Percentiles rank a stretch among this genome's conserved stretches.
Conservation (phyloP, 2,888 invertebrate genomes). For the Taenaris catops region DNA sequence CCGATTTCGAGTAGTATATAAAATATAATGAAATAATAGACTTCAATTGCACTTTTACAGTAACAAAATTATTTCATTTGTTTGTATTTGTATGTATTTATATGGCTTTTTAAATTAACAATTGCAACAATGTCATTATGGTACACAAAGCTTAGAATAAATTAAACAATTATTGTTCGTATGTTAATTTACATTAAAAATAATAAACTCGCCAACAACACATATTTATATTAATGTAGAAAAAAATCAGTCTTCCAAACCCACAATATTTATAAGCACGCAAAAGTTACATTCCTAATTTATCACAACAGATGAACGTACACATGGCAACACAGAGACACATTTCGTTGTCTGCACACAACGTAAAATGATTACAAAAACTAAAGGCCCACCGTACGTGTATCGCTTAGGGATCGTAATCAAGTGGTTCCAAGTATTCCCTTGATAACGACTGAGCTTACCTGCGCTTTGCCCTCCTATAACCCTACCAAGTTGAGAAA, state of each 20-base stretch:
- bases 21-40: no score
- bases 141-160: no score
- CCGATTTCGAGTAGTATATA: no score
- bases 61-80: no score
- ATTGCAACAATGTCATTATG: no score
- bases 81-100: no score
- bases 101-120: background rate
- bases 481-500: constrained; percentile 38
- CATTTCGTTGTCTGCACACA: background rate
- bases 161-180: no score
- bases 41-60: no score
- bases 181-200: no score
- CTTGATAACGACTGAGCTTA: constrained; percentile 45
- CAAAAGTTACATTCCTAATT: constrained; percentile 10
- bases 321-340: constrained; percentile 1
- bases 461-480: constrained; percentile 30
- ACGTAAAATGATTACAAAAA: constrained; percentile 1
- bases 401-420: constrained; percentile 26
- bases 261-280: constrained; percentile 1
- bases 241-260: no score
- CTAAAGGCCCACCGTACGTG: constrained; percentile 2
- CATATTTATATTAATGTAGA: no score
- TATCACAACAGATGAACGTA: constrained; percentile 12
- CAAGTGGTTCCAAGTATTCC: constrained; percentile 41
- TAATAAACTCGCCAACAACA: no score